These are phyloP conservation scores for Semicossyphus pulcher DNA, from an alignment of 2,113 vertebrate genomes.

Conservation along the genomic window DNA sequence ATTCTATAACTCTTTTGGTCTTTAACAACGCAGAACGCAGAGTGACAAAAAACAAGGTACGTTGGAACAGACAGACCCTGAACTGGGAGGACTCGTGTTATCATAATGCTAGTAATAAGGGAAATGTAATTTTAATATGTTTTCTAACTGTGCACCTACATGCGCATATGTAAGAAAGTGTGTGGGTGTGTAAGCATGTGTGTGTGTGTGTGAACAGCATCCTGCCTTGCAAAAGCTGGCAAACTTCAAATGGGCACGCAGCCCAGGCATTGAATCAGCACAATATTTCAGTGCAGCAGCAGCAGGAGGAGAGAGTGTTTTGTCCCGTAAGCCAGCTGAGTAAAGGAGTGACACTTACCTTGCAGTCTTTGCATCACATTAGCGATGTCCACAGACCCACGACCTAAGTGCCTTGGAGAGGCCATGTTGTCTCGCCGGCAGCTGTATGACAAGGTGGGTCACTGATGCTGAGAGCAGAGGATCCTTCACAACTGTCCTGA, in stretches of 20 bases:
- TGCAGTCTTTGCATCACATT: conserved; percentile 97
- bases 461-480: conserved; percentile 18
- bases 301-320: conserved; percentile 41
- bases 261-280: conserved; percentile 78
- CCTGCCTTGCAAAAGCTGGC: conserved; percentile 41
- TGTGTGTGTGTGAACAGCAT: conserved; percentile 29
- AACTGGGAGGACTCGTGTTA: background rate
- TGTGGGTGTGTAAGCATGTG: conserved; percentile 9
- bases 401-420: conserved; percentile 76
- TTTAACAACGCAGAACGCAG: background rate
- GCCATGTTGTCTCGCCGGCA: conserved; percentile 85
- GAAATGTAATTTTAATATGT: background rate
- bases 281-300: conserved; percentile 61
- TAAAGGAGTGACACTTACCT: conserved; percentile 83
- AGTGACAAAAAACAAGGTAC: too few relatives aligned
- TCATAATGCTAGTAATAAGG: background rate
- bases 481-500: conserved; percentile 52
- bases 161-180: background rate
- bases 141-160: background rate
- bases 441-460: conserved; percentile 48
- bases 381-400: conserved; percentile 88
- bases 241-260: conserved; percentile 60
- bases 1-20: background rate
- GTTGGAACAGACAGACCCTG: background rate
- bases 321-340: conserved; percentile 22